A percentile compares a stretch with the other conserved stretches of the same genome.
Evolutionary conservation across 2,888 invertebrate genomes (phyloP).

Genomic region (Microctonus hyperodae): DNA sequence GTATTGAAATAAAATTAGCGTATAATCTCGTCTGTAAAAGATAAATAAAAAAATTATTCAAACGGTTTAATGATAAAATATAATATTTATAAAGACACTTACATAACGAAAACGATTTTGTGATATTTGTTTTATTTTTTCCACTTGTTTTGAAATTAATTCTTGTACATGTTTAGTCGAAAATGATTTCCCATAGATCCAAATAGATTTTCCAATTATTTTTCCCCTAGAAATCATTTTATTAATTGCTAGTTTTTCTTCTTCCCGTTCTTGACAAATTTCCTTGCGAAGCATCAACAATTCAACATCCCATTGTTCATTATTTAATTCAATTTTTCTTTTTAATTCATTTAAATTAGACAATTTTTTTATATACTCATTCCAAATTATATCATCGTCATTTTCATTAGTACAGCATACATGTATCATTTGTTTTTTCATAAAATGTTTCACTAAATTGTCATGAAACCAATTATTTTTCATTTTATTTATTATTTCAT

Average conservation of each 20-base stretch:
- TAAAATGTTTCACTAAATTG: constrained; percentile 39
- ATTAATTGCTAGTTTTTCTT: constrained; percentile 22
- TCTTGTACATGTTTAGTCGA: constrained; percentile 32
- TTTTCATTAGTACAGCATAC: constrained; percentile 33
- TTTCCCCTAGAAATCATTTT: constrained; percentile 31
- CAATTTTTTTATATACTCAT: constrained; percentile 36
- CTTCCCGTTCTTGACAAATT: constrained; percentile 29
- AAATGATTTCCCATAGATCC: constrained; percentile 31
- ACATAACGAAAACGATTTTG: constrained; percentile 39
- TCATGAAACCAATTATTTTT: constrained; percentile 40
- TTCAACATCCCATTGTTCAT: constrained; percentile 36
- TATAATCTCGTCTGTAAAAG: constrained; percentile 38
- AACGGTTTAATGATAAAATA: too few species aligned
- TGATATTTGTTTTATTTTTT: constrained; percentile 38
- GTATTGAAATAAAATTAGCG: constrained; percentile 29
- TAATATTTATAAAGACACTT: too few species aligned
- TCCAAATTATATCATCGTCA: constrained; percentile 31
- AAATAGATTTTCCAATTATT: constrained; percentile 24
- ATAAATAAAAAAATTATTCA: too few species aligned
- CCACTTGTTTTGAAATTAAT: constrained; percentile 34
- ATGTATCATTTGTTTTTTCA: constrained; percentile 41
- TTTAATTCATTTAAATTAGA: constrained; percentile 34
- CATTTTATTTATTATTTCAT: constrained; percentile 29
- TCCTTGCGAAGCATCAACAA: constrained; percentile 27
- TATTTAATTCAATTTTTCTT: constrained; percentile 26